These are phyloP conservation scores for Xiphophorus hellerii DNA, from an alignment of 2,113 vertebrate genomes.

Conservation along the genomic window DNA sequence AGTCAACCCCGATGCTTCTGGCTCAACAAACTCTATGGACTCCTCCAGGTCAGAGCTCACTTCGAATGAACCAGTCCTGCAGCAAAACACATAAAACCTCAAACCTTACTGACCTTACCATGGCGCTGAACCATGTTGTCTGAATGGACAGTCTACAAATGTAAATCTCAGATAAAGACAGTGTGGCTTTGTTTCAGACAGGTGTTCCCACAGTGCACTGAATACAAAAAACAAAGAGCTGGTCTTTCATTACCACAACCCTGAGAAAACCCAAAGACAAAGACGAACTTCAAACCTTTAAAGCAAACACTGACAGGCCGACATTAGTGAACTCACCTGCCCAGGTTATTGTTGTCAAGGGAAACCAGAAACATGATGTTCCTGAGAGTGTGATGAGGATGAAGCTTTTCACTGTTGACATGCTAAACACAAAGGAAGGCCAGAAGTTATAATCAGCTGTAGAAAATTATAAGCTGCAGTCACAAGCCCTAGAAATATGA, in stretches of 20 bases:
- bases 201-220: no score
- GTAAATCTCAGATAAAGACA: no score
- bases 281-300: no score
- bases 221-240: no score
- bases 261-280: no score
- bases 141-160: neutral
- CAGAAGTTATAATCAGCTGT: no score
- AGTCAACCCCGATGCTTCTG: constrained; percentile 83
- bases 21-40: constrained; percentile 97
- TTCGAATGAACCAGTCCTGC: constrained; percentile 94
- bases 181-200: no score
- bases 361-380: constrained; percentile 98
- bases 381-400: constrained; percentile 96
- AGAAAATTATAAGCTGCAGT: neutral
- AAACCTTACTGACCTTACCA: no score
- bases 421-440: constrained; percentile 77
- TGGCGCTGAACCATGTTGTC: neutral
- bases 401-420: constrained; percentile 93
- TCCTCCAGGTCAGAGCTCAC: constrained; percentile 93
- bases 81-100: neutral
- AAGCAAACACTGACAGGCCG: no score
- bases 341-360: constrained; percentile 89
- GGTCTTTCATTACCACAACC: no score
- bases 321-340: constrained; percentile 84
- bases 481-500: no score